These are phyloP conservation scores for Berghia stephanieae DNA, from an alignment of 1,140 invertebrate genomes.

Conservation along the genomic window DNA sequence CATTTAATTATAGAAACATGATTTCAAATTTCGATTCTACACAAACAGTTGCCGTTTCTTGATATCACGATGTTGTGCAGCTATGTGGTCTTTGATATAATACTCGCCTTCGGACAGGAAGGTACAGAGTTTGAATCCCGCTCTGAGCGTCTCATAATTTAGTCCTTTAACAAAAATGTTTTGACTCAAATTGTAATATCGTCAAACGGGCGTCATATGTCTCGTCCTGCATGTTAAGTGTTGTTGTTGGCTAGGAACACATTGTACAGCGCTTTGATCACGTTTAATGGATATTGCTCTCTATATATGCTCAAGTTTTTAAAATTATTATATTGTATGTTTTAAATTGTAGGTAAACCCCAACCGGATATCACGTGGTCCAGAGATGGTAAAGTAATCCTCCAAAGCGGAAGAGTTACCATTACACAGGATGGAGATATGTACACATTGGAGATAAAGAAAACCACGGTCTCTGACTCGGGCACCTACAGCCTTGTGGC, in stretches of 20 bases:
- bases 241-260: too few relatives aligned
- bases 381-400: conserved; percentile 56
- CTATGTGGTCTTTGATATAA: too few relatives aligned
- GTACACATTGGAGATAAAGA: conserved; percentile 50
- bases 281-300: too few relatives aligned
- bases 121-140: too few relatives aligned
- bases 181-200: background rate
- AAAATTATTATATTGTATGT: background rate
- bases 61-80: background rate
- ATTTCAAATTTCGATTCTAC: too few relatives aligned
- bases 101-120: too few relatives aligned
- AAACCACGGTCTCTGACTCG: conserved; percentile 40
- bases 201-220: too few relatives aligned
- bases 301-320: background rate
- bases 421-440: conserved; percentile 39
- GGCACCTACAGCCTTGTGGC: conserved; percentile 58
- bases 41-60: too few relatives aligned
- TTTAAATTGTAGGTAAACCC: conserved; percentile 51
- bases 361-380: conserved; percentile 61
- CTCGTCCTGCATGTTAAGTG: too few relatives aligned
- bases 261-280: too few relatives aligned
- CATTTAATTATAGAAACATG: too few relatives aligned
- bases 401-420: conserved; percentile 40
- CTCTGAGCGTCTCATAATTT: too few relatives aligned
- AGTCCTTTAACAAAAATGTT: background rate